These are phyloP conservation scores for Cyphomyrmex costatus DNA, from an alignment of 1,140 invertebrate species.

Conservation along the genomic window DNA sequence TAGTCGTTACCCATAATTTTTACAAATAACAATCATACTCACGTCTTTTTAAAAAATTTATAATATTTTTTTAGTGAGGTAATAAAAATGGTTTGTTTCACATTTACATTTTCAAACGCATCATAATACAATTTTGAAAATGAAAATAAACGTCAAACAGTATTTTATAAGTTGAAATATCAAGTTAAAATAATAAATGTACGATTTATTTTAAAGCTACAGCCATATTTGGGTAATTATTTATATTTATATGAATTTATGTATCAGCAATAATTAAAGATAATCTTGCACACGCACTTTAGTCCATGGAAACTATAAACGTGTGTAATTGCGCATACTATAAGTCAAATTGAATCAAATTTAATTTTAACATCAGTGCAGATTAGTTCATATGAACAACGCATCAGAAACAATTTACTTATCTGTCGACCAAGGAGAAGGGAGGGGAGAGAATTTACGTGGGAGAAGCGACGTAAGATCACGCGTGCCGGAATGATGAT, in stretches of 20 bases:
- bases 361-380: not conserved
- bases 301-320: not conserved
- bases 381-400: constrained; percentile 49
- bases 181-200: not conserved
- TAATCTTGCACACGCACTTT: not conserved
- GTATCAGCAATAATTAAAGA: not conserved
- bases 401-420: constrained; percentile 3
- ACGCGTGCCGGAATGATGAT: constrained; percentile 64
- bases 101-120: not conserved
- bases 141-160: not conserved
- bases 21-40: not conserved
- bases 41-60: not conserved
- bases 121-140: not conserved
- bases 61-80: not conserved
- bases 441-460: constrained; percentile 29
- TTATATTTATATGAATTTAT: not conserved
- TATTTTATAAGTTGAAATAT: not conserved
- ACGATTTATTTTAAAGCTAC: not conserved
- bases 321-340: not conserved
- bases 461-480: constrained; percentile 60
- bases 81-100: not conserved
- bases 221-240: not conserved
- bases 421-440: not conserved
- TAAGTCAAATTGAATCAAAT: not conserved
- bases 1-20: not conserved